These are phyloP conservation scores for Colletes gigas DNA, from an alignment of 1,140 invertebrate genomes.

Conservation along the genomic window DNA sequence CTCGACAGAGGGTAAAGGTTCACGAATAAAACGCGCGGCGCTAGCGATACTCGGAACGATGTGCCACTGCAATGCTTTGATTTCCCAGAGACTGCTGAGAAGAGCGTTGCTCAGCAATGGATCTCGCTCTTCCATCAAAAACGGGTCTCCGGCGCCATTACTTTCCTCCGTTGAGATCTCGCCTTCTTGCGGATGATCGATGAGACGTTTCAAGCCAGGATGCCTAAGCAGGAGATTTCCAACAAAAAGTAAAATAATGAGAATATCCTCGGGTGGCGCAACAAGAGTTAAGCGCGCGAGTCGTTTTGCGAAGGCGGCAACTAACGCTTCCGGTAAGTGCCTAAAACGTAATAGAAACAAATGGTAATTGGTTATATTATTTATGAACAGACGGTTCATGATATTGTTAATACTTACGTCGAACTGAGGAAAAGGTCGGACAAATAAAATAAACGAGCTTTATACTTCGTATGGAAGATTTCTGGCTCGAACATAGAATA, in stretches of 20 bases:
- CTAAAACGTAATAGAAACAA: slow-evolving; percentile 79
- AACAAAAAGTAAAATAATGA: slow-evolving; percentile 91
- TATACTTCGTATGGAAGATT: slow-evolving; percentile 95
- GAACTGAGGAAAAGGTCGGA: slow-evolving; percentile 95
- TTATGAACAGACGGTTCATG: background rate
- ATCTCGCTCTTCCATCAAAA: slow-evolving; percentile 89
- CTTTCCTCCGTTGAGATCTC: slow-evolving; percentile 65
- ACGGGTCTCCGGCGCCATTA: slow-evolving; percentile 86
- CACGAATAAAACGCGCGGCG: slow-evolving; percentile 86
- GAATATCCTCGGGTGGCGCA: slow-evolving; percentile 90
- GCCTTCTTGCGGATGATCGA: slow-evolving; percentile 83
- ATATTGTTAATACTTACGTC: slow-evolving; percentile 85
- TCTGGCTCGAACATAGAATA: slow-evolving; percentile 95
- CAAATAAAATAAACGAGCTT: slow-evolving; percentile 92
- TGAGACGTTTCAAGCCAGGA: slow-evolving; percentile 89
- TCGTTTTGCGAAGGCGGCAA: slow-evolving; percentile 96
- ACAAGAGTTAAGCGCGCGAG: slow-evolving; percentile 90
- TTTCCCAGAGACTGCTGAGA: slow-evolving; percentile 95
- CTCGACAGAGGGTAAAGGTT: slow-evolving; percentile 85
- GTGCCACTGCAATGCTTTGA: slow-evolving; percentile 88
- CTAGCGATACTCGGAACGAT: slow-evolving; percentile 87
- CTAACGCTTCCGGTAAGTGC: slow-evolving; percentile 94
- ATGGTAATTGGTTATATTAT: background rate
- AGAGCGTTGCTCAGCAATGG: slow-evolving; percentile 89
- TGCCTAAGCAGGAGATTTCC: slow-evolving; percentile 94